phyloP scores from a whole-genome alignment of 2,888 invertebrate genomes.

The Philaethria dido region DNA sequence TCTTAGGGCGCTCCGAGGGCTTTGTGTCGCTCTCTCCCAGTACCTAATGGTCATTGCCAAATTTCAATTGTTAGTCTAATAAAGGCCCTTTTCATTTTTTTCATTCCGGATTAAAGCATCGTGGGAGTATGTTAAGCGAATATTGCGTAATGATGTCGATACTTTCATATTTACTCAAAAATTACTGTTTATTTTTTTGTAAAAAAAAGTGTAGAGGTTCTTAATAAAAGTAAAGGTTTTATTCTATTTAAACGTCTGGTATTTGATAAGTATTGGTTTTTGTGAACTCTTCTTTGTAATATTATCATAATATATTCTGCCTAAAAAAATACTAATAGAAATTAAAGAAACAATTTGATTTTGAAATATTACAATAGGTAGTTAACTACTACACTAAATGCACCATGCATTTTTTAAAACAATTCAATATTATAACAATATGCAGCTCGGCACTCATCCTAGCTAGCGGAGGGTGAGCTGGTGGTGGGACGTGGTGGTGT shows the following conservation, averaged over 20 bases:
- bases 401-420: too few species aligned
- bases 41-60: conserved; percentile 57
- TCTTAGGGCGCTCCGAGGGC: conserved; percentile 50
- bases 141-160: conserved; percentile 33
- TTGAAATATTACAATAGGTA: too few species aligned
- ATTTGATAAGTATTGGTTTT: neutral
- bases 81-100: conserved; percentile 47
- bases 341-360: too few species aligned
- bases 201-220: neutral
- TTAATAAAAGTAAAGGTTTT: neutral
- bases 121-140: conserved; percentile 38
- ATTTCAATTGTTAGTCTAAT: conserved; percentile 62
- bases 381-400: too few species aligned
- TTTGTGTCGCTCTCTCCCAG: conserved; percentile 58
- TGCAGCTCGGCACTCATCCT: neutral
- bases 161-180: neutral
- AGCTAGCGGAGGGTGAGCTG: neutral
- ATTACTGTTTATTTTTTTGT: neutral
- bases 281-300: neutral
- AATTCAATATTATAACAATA: neutral
- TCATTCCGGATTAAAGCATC: conserved; percentile 41
- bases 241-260: neutral
- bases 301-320: too few species aligned
- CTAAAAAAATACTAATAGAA: too few species aligned
- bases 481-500: neutral